Base-by-base conservation (phyloP, 2,888 invertebrate genomes). In the Ypsolopha scabrella region DNA sequence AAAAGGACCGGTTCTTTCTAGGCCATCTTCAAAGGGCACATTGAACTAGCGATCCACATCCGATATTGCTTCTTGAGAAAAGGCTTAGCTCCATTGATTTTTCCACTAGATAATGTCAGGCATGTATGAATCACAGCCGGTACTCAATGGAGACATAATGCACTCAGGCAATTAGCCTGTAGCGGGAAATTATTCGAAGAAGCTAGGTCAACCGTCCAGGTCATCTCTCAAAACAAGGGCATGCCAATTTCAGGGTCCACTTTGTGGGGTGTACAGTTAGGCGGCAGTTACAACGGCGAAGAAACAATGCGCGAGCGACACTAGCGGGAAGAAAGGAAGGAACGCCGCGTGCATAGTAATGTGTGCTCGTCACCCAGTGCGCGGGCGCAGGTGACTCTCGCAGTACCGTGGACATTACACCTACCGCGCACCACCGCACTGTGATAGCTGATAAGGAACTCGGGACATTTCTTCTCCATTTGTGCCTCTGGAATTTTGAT, bases 231-330 rank as follows among this genome's bases (percentile, higher is more conserved):
- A 68, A 83, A 82, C 77, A 80, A 80, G 83, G 80, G 72, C 83
- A 75, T 79, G 80, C 71, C 80, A 79, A 86, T 86, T 85, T 86
- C 85, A 85, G 80, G 86, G 82, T 76, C 76, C 68, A 83, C 68
- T 80, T 80, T 48, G 63, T 61, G 61, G 7, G 57, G 63, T 68
- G 70, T 79, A 86, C 86, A 80, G 85, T 86, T 85, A 86, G 72
- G 60, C 67, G 70, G 59, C 60, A 61, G 59, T 61, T 57, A 63
- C 14, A 66, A 53, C 67, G 58, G 59, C 64, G 61, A 67, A 65
- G 70, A 64, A 75, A 85, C 82, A 82, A 83, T 82, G 75, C 75
- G 75, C 75, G 64, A 68, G 69, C 73, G 79, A 72, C 82, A 83
- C 79, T 80, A 81, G 76, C 75, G 75, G 80, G 72, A 81, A 81